Evolutionary conservation across 92 coral and sea anemone species (phyloP).

Genomic region (Pocillopora grandis): DNA sequence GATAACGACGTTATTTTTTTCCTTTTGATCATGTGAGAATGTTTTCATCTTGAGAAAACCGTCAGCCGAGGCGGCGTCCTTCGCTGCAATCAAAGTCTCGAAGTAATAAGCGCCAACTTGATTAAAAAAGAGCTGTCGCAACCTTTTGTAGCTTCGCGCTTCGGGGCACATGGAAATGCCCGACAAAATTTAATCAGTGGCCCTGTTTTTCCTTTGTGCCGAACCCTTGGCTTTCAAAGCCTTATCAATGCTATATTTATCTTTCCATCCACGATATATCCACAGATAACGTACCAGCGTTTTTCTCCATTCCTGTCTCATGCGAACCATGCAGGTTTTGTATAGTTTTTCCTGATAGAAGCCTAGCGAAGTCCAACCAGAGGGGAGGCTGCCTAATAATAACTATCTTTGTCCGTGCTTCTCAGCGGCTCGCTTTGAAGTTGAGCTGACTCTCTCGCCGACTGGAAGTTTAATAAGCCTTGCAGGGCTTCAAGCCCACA

Average conservation of each 20-base stretch:
- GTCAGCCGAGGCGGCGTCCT: conserved; percentile 21
- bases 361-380: conserved; percentile 8
- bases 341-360: not conserved
- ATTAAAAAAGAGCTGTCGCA: conserved; percentile 43
- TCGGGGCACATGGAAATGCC: conserved; percentile 51
- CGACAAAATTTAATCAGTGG: conserved; percentile 42
- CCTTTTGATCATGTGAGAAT: not conserved
- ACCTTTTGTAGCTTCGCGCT: conserved; percentile 53
- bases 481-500: conserved; percentile 28
- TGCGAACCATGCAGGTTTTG: conserved; percentile 3
- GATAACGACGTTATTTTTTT: too few species aligned
- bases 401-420: conserved; percentile 35
- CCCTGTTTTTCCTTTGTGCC: conserved; percentile 4
- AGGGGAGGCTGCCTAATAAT: conserved; percentile 25
- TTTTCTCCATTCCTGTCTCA: conserved; percentile 5
- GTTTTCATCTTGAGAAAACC: not conserved
- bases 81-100: conserved; percentile 19
- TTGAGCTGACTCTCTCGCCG: conserved; percentile 33
- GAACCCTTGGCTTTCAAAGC: not conserved
- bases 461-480: conserved; percentile 33
- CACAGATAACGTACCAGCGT: not conserved
- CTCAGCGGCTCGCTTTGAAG: conserved; percentile 45
- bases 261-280: not conserved
- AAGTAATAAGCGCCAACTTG: conserved; percentile 36
- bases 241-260: not conserved